Evolutionary conservation across 2,888 invertebrate genomes (phyloP), one percentile per base, ranked within the genome.

Genomic region (Xestoiulus laeticollis): DNA sequence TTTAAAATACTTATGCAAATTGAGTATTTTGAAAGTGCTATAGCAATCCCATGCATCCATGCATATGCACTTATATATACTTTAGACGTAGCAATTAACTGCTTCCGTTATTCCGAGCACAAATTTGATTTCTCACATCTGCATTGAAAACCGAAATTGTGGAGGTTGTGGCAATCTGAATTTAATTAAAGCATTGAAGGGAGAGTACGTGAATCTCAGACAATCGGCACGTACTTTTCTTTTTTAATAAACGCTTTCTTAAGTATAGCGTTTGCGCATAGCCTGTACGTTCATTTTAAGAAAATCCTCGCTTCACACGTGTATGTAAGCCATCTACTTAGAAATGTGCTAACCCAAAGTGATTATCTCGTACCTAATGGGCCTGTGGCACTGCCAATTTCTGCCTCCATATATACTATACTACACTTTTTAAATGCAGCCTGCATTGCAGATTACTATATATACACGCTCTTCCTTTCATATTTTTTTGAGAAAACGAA

Each of bases 191-290:
- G 59, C 38, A 22, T 8, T 19, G 59, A 19, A 59, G 22, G n/a
- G 38, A 38, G 59, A 22, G 22, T 22, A 22, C 22, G 53, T 59
- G 59, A 59, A 59, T 59, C 59, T 22, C 22, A 59, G 59, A 59
- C 59, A 59, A 59, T 59, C 59, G 59, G 59, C 59, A 59, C 59
- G 59, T 59, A 59, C 59, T 59, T 19, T 12, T n/a, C n/a, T 59
- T 59, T 59, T 59, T 59, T 22, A 59, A 59, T 59, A 59, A 59
- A 59, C 8, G 59, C n/a, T 22, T 1, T 53, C 16, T 53, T n/a
- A 19, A 59, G 59, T 53, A 16, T 53, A n/a, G n/a, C 53, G 53
- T 53, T 53, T 53, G 16, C 53, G 16, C 53, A 16, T 53, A 53
- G 19, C 19, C 53, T n/a, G n/a, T 53, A 12, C 53, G 53, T 53